Evolutionary conservation across 2,888 invertebrate species (phyloP), one percentile per base, ranked within the genome.

Genomic region (Chorisops tibialis): DNA sequence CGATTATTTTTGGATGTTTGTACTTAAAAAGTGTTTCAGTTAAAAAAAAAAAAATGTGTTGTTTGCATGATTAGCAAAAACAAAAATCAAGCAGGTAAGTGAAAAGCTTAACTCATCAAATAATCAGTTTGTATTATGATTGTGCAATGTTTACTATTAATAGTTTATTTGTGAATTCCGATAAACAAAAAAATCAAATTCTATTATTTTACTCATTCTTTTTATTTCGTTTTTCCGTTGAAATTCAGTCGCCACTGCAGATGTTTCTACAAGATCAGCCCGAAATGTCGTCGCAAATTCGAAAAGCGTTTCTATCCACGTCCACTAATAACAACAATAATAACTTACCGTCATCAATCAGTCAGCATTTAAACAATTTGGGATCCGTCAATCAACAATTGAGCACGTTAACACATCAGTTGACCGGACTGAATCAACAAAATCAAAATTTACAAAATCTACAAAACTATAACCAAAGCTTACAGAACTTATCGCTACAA

Each of bases 371-470:
- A 59, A 78, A 71, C 68, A 78, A 73, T 67, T 67, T 78, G 67
- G 77, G 77, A 64, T 74, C 73, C 65, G 77, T 78, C 64, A 78
- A 78, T 67, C 78, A 78, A 66, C 78, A 78, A 67, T 62, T 78
- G 64, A 76, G 73, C 35, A 73, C 76, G 49, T 69, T 77, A 39
- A 78, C 76, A 59, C 75, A 77, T 37, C 78, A 78, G 66, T 65
- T 78, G 63, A 78, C 73, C 64, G 78, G 78, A 3, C 72, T 78
- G 49, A 78, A 78, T 69, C 78, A 78, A 66, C 78, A 78, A 65
- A 77, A 74, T 62, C 77, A 78, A 64, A 76, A 78, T 68, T 69
- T 78, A 56, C 78, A 78, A 65, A 76, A 77, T 63, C 72, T 77
- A 60, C 77, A 78, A 66, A 71, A 60, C 70, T 56, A 56, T 21